Percentiles rank a stretch among this genome's conserved stretches.
Evolutionary conservation across 2,888 invertebrate species (phyloP).

Genomic region (Serripes groenlandicus): DNA sequence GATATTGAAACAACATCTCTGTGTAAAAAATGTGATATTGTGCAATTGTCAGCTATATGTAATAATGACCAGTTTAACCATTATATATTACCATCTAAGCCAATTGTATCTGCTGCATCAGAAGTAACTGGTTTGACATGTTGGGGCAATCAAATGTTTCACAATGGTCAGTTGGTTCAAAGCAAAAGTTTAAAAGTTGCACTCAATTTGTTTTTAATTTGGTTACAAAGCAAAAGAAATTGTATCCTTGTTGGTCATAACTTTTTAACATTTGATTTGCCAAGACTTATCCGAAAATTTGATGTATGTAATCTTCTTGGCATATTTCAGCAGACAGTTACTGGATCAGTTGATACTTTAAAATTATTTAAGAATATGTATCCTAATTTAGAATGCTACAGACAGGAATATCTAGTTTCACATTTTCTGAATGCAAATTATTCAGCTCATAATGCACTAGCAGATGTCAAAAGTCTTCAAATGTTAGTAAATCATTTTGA

Average conservation of each 20-base stretch:
- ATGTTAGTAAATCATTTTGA: no score
- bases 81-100: constrained; percentile 30
- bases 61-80: constrained; percentile 9
- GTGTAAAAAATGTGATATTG: constrained; percentile 29
- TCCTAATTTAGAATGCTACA: constrained; percentile 25
- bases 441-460: constrained; percentile 44
- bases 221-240: constrained; percentile 4
- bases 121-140: constrained; percentile 8
- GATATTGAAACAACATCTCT: constrained; percentile 45
- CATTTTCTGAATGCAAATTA: constrained; percentile 16
- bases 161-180: not conserved
- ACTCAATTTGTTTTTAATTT: constrained; percentile 14
- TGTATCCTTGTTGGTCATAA: constrained; percentile 45
- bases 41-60: constrained; percentile 41
- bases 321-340: not conserved
- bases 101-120: constrained; percentile 28
- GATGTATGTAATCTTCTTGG: not conserved
- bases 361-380: constrained; percentile 27
- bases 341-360: constrained; percentile 31
- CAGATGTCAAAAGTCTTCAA: constrained; percentile 35
- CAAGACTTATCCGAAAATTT: constrained; percentile 22
- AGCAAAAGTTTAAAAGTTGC: not conserved
- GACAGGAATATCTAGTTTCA: constrained; percentile 23
- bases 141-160: not conserved
- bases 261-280: constrained; percentile 41